Percentiles rank a stretch among this genome's conserved stretches.
Evolutionary conservation across 2,888 invertebrate species (phyloP).

Genomic region (Trissonchulus latispiculum): DNA sequence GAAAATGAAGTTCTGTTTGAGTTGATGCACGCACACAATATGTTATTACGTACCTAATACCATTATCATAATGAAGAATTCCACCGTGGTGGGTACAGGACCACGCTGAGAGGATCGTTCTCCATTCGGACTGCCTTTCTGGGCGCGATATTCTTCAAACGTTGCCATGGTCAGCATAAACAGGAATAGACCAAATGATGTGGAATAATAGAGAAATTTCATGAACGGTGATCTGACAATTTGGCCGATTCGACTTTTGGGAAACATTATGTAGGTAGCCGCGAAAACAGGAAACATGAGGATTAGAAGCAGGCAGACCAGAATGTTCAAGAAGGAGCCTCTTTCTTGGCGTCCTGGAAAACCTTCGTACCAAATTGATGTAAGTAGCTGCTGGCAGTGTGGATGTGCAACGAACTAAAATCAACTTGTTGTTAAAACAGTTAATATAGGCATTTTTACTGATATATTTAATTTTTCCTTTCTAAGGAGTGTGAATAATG

Average conservation of each 20-base stretch:
- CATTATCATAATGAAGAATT: conserved; percentile 51
- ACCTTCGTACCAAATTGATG: conserved; percentile 53
- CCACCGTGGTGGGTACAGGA: conserved; percentile 50
- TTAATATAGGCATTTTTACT: no score
- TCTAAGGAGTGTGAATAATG: no score
- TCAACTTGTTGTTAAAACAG: no score
- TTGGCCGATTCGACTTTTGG: conserved; percentile 49
- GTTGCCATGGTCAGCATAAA: conserved; percentile 49
- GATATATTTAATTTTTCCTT: no score
- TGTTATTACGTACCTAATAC: conserved; percentile 49
- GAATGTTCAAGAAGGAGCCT: conserved; percentile 47
- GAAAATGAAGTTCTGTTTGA: no score
- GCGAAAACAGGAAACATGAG: conserved; percentile 49
- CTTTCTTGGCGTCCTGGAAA: conserved; percentile 50
- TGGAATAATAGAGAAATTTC: conserved; percentile 53
- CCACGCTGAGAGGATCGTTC: conserved; percentile 46
- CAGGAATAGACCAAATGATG: conserved; percentile 52
- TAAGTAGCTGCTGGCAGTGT: conserved; percentile 53
- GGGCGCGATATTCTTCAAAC: conserved; percentile 37
- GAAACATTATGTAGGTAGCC: conserved; percentile 39
- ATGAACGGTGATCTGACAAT: conserved; percentile 52
- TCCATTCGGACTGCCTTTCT: conserved; percentile 32
- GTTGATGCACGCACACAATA: no score
- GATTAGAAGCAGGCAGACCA: conserved; percentile 49
- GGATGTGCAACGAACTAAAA: conserved; percentile 53